phyloP scores from a whole-genome alignment of 2,797 vertebrate genomes.

The Spinus olivaceus region DNA sequence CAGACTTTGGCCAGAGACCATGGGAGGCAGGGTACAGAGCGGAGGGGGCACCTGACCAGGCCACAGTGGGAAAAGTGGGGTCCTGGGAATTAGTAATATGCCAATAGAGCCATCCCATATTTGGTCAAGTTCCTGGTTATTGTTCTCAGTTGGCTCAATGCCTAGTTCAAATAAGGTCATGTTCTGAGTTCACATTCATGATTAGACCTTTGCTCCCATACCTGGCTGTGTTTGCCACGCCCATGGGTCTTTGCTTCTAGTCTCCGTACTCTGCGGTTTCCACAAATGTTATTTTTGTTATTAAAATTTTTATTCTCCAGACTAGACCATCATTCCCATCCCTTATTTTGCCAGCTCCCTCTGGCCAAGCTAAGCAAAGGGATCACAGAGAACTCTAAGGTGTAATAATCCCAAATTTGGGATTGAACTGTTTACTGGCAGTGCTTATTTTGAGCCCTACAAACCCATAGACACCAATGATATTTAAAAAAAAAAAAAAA shows the following conservation, averaged over 20 bases:
- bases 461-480: background rate
- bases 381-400: background rate
- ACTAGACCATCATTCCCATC: fast-evolving
- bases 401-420: background rate
- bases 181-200: background rate
- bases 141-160: background rate
- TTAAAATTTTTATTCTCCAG: background rate
- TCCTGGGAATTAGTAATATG: background rate
- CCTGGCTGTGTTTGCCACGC: background rate
- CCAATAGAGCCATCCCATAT: background rate
- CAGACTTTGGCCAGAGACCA: background rate
- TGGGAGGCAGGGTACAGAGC: background rate
- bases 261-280: background rate
- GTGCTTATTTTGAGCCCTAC: background rate
- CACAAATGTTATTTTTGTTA: background rate
- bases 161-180: background rate
- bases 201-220: background rate
- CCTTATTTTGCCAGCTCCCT: background rate
- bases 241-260: background rate
- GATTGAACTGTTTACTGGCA: background rate
- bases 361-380: background rate
- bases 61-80: background rate
- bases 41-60: background rate
- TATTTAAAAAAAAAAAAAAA: background rate
- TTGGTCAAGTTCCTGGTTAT: background rate